Base-by-base conservation (phyloP, 2,888 invertebrate species). In the Ophioninae sp. region DNA sequence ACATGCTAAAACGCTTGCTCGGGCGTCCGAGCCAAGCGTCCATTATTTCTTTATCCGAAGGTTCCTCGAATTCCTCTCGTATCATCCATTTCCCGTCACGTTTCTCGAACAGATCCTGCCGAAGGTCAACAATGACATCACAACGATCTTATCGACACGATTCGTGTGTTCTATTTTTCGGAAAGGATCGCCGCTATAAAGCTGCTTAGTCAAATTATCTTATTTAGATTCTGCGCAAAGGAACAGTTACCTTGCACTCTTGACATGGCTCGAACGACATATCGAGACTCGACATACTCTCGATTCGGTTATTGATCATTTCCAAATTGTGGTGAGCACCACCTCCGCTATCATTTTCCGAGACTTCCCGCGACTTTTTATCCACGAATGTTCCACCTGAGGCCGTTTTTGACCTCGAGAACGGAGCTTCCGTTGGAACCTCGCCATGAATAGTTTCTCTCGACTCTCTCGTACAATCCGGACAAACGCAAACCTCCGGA, bases 401-500 rank as follows among this genome's bases (percentile, higher is more conserved):
- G 30, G 78, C 76, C 74, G 90, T 87, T 30, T 73, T 85, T 86
- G 88, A 39, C 64, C 85, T 74, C 72, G 86, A 85, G 84, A 88
- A 87, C 86, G 86, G 59, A 77, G 86, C 76, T 79, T 88, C 87
- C 79, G 83, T 86, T 82, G 88, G 87, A 21, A 83, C 74, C 77
- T 90, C 87, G 23, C 85, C 72, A 87, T 88, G 88, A 85, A 83
- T 87, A 61, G 81, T 73, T 79, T 85, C 87, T 79, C 89, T 90
- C 65, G 85, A 79, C 73, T 91, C 92, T 80, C 90, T 91, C 77
- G 87, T 81, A 85, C 93, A 93, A 83, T 93, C 93, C 17, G 90
- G 88, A 87, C 93, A 93, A 74, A 90, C 91, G 87, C 93, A 93
- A 3, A 87, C 89, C 13, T 89, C 89, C 59, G 89, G 87, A 73